phyloP scores from a whole-genome alignment of 2,797 vertebrate species.

The Dryobates pubescens region DNA sequence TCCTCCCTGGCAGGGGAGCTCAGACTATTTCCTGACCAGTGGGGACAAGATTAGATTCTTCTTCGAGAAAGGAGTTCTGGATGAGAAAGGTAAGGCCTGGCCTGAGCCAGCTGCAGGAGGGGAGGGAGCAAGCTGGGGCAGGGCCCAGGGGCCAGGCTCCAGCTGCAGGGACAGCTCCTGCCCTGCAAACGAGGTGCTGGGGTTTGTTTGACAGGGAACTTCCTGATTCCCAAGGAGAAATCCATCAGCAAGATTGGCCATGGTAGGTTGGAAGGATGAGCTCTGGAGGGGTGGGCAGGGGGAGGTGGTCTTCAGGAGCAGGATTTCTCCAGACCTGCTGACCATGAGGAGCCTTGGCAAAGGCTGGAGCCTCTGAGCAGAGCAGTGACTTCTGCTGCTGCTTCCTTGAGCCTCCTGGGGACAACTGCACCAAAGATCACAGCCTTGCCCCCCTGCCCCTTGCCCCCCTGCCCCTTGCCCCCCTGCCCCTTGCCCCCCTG shows the following conservation, averaged over 20 bases:
- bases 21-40: conserved; percentile 94
- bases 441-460: too few species aligned
- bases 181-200: background rate
- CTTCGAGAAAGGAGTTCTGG: conserved; percentile 95
- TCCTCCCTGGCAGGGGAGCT: conserved; percentile 82
- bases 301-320: background rate
- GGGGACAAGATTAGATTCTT: conserved; percentile 97
- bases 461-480: too few species aligned
- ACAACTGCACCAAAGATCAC: background rate
- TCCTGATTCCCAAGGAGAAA: conserved; percentile 84
- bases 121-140: background rate
- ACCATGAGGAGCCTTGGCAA: background rate
- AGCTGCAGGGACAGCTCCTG: background rate
- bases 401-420: background rate
- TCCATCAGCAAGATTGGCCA: conserved; percentile 96
- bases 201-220: conserved; percentile 83
- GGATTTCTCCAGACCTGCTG: background rate
- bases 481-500: too few species aligned
- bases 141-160: background rate
- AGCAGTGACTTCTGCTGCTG: background rate
- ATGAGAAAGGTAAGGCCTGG: conserved; percentile 84
- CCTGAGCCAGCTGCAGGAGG: background rate
- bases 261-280: conserved; percentile 76
- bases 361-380: background rate
- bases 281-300: background rate